Evolutionary conservation across 2,888 invertebrate genomes (phyloP).

Genomic region (Nipponacmea schrenckii): DNA sequence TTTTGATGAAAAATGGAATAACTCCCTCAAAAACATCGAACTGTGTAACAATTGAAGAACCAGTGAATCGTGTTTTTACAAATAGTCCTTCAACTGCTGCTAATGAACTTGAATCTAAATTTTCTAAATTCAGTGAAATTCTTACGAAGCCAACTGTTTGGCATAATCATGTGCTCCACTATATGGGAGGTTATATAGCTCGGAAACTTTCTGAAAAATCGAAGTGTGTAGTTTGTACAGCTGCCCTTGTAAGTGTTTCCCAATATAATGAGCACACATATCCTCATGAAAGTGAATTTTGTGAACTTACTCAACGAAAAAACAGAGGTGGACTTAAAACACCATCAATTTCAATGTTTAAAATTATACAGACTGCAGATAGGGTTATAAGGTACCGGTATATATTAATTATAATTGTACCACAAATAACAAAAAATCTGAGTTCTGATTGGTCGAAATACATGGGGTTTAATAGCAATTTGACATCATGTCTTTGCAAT

Average conservation of each 20-base stretch:
- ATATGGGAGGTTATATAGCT: constrained; percentile 6
- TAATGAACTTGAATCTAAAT: too few species aligned
- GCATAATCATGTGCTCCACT: constrained; percentile 13
- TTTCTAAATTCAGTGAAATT: not conserved
- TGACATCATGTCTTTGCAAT: too few species aligned
- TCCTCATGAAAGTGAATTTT: not conserved
- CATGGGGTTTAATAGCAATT: too few species aligned
- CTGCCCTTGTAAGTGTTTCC: not conserved
- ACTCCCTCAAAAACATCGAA: not conserved
- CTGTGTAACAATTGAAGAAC: not conserved
- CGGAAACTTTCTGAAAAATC: constrained; percentile 6
- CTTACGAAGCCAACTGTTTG: constrained; percentile 7
- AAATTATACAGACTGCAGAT: too few species aligned
- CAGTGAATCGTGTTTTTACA: not conserved
- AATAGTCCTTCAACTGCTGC: not conserved
- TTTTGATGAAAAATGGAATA: constrained; percentile 16
- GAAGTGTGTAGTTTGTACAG: constrained; percentile 1
- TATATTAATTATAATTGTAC: too few species aligned
- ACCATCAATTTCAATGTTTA: too few species aligned
- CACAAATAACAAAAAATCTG: too few species aligned
- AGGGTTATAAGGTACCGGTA: too few species aligned
- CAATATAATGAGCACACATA: not conserved
- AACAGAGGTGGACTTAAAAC: not conserved
- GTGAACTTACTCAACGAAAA: not conserved
- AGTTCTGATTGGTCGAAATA: too few species aligned